Percentiles rank a stretch among this genome's conserved stretches.
Evolutionary conservation across 2,113 vertebrate genomes (phyloP).

Genomic region (Hydrolagus affinis): DNA sequence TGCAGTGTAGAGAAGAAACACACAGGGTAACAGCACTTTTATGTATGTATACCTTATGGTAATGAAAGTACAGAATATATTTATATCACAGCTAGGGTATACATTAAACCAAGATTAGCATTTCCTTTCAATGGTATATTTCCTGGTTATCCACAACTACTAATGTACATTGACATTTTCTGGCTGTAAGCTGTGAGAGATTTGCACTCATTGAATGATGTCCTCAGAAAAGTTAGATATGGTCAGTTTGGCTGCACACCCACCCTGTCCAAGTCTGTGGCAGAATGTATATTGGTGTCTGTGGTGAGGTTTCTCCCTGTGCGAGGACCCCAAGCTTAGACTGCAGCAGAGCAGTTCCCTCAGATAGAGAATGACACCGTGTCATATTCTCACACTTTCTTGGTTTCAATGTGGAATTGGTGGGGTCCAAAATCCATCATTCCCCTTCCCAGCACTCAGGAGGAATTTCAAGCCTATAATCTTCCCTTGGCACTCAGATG

Average conservation of each 20-base stretch:
- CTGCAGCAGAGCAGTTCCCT: no score
- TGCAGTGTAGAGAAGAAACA: no score
- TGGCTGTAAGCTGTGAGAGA: not conserved
- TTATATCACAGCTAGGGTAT: no score
- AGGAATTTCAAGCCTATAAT: not conserved
- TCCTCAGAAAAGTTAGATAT: no score
- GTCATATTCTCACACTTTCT: not conserved
- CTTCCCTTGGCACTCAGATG: no score
- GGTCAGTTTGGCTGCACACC: not conserved
- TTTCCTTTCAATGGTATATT: not conserved
- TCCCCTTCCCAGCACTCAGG: not conserved
- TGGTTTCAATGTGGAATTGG: not conserved
- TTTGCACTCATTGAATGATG: not conserved
- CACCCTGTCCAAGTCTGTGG: not conserved
- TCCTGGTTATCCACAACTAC: not conserved
- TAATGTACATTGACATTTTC: not conserved
- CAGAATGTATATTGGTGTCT: no score
- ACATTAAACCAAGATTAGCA: no score
- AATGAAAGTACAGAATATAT: no score
- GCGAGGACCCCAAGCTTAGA: not conserved
- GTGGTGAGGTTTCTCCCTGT: no score
- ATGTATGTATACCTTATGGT: no score
- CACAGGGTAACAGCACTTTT: no score
- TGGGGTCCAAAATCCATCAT: not conserved
- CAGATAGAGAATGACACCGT: not conserved